phyloP scores from a whole-genome alignment of 2,113 vertebrate genomes.

The Strix aluco region DNA sequence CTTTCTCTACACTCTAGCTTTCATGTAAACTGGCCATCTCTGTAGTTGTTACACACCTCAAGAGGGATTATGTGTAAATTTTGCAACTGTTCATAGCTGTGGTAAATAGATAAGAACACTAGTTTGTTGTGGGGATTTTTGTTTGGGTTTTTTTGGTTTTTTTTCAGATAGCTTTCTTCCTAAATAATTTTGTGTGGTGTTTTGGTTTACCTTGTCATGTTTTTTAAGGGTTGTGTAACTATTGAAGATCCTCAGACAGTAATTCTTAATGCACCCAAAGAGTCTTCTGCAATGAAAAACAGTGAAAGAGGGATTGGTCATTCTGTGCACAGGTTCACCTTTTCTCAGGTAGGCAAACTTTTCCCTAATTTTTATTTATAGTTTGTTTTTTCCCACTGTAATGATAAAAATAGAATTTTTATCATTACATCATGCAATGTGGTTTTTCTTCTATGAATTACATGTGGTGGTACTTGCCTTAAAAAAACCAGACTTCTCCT shows the following conservation, averaged over 20 bases:
- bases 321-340: conserved; percentile 83
- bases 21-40: not conserved
- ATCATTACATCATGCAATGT: not conserved
- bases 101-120: not conserved
- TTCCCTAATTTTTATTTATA: not conserved
- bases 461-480: not conserved
- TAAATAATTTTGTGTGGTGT: not conserved
- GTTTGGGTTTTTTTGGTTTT: not conserved
- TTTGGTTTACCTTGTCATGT: not conserved
- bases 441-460: not conserved
- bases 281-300: conserved; percentile 83
- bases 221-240: conserved; percentile 80
- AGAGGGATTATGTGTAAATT: not conserved
- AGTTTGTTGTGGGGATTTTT: not conserved
- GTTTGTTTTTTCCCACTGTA: not conserved
- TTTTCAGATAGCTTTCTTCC: not conserved
- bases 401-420: not conserved
- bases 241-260: conserved; percentile 79
- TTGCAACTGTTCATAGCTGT: not conserved
- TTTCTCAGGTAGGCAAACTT: conserved; percentile 77
- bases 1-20: not conserved
- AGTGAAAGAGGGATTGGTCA: conserved; percentile 84
- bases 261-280: conserved; percentile 82
- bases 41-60: not conserved
- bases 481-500: not conserved